A percentile compares a stretch with the other conserved stretches of the same genome.
phyloP scores from a whole-genome alignment of 2,888 invertebrate species.

The Acanthosepion lycidas region DNA sequence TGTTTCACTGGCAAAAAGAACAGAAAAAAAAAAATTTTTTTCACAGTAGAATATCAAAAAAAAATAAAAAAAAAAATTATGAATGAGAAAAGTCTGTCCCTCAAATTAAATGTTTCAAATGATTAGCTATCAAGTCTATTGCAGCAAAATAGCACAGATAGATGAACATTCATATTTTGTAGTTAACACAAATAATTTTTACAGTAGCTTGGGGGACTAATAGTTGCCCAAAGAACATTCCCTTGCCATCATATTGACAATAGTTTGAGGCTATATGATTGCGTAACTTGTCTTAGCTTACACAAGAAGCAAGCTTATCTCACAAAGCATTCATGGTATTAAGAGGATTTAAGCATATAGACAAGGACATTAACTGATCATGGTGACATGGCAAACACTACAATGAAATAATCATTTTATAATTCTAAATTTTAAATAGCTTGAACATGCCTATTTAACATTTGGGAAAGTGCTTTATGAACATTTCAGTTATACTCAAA shows the following conservation, averaged over 20 bases:
- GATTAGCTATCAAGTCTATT: too few species aligned
- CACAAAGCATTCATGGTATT: neutral
- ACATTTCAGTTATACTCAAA: neutral
- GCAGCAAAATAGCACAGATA: too few species aligned
- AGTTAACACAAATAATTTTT: too few species aligned
- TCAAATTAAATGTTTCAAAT: too few species aligned
- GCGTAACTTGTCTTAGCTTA: neutral
- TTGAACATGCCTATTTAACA: neutral
- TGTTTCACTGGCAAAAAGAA: too few species aligned
- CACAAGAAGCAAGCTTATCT: neutral
- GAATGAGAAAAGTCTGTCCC: too few species aligned
- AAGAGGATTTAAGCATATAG: too few species aligned
- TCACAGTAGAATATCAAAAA: too few species aligned
- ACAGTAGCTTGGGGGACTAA: neutral
- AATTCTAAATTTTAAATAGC: neutral
- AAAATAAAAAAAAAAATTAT: too few species aligned
- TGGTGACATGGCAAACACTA: slow-evolving; percentile 3
- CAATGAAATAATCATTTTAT: neutral
- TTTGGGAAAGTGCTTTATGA: neutral
- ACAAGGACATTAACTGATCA: neutral
- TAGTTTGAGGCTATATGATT: neutral
- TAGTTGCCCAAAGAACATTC: neutral
- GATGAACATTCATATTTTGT: too few species aligned
- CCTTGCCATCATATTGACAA: neutral
- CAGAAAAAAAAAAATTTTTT: too few species aligned